A percentile compares a stretch with the other conserved stretches of the same genome.
phyloP scores from a whole-genome alignment of 2,888 invertebrate genomes.

The Noctuana brunneofusca region DNA sequence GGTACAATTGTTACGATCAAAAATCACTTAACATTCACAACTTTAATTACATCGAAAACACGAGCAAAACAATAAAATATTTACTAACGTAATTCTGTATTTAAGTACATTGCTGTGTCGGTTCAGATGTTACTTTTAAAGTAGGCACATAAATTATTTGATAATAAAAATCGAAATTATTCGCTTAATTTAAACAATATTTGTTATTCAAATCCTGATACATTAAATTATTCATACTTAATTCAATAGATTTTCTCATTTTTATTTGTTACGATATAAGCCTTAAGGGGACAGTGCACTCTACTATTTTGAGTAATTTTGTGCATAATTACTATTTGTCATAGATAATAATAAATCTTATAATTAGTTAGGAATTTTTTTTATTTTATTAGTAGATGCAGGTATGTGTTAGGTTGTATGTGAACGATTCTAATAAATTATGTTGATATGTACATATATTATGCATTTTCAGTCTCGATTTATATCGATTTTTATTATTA shows the following conservation, averaged over 20 bases:
- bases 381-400: constrained; percentile 1
- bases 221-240: no score
- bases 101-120: no score
- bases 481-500: constrained; percentile 1
- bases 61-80: background rate
- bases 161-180: no score
- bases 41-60: background rate
- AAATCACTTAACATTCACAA: constrained; percentile 28
- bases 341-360: constrained; percentile 43
- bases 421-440: background rate
- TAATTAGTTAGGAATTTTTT: constrained; percentile 22
- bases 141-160: no score
- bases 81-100: no score
- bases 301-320: constrained; percentile 45
- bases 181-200: no score
- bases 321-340: constrained; percentile 58
- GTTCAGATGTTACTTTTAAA: no score
- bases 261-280: background rate
- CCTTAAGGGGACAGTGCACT: constrained; percentile 39
- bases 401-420: background rate
- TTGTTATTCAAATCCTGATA: no score
- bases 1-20: constrained; percentile 51
- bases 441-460: constrained; percentile 30
- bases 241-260: no score
- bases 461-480: constrained; percentile 25